Base-by-base conservation (phyloP, 2,888 invertebrate species). In the Heliconius cydno region DNA sequence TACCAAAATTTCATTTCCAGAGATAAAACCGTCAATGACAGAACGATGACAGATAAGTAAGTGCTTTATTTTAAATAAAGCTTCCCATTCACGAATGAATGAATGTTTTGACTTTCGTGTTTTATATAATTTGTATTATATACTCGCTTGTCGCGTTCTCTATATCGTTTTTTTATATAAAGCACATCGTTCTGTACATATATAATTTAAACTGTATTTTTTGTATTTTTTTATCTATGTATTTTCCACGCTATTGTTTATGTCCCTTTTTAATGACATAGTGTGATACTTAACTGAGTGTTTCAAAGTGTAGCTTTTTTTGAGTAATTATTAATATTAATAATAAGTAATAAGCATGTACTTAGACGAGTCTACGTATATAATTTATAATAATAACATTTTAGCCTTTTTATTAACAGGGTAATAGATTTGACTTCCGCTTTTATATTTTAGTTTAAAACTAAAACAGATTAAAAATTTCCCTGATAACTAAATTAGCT, bases 41-140 rank as follows among this genome's bases (percentile, higher is more conserved):
- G 94, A 94, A 94, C 94, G 94, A 94, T 94, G 94, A 88, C 85
- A 79, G 85, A 90, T 88, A 89, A 92, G 94, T 94, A 94, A 94
- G 94, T 66, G 71, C 70, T 82, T 76, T 60, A 60, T 60, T 60
- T 52, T 78, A 70, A 74, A 73, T 73, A 80, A 80, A 73, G 77
- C 84, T 84, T 82, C 84, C 67, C 76, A 80, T 68, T 76, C 73
- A 73, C 30, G 73, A 70, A 70, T 72, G 46, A 52, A n/a, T 46
- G n/a, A 52, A 52, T 72, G 57, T 73, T 73, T 52, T 60, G 73
- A 73, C 60, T 73, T 73, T 34, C 57, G 80, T 80, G 81, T 78
- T 79, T 80, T 65, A 65, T 28, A 80, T 66, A 82, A 86, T 85
- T 84, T 68, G 68, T 68, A 68, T 41, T 38, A 68, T 68, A 46